Conservation (phyloP, 2,113 vertebrate genomes). For the Archocentrus centrarchus region DNA sequence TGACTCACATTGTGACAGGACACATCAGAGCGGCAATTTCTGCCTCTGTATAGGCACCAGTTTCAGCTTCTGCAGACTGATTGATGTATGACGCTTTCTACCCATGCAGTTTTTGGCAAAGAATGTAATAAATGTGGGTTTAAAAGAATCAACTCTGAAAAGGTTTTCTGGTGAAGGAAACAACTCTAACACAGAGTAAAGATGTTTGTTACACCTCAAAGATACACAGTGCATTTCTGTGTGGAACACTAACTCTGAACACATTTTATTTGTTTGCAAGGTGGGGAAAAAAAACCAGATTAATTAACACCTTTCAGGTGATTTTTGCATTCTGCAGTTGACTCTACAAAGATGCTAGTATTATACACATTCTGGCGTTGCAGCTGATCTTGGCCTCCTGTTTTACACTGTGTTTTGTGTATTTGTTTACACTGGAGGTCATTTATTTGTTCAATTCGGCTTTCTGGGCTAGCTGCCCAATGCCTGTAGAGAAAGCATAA, state of each 20-base stretch:
- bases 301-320: neutral
- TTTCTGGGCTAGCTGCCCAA: neutral
- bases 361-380: neutral
- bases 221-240: neutral
- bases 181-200: neutral
- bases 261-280: neutral
- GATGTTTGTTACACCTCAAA: neutral
- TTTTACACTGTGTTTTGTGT: neutral
- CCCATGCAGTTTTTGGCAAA: neutral
- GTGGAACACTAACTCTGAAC: neutral
- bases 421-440: neutral
- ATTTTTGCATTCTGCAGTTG: neutral
- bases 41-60: neutral
- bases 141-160: conserved; percentile 1
- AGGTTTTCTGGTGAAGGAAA: neutral
- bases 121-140: neutral
- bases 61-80: neutral
- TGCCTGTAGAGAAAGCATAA: neutral
- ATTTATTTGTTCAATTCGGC: neutral
- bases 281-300: neutral
- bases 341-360: neutral
- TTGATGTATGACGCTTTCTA: neutral
- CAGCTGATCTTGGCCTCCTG: neutral
- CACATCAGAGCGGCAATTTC: neutral
- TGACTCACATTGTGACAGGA: neutral